phyloP scores from a whole-genome alignment of 2,113 vertebrate genomes.

The Panurus biarmicus region DNA sequence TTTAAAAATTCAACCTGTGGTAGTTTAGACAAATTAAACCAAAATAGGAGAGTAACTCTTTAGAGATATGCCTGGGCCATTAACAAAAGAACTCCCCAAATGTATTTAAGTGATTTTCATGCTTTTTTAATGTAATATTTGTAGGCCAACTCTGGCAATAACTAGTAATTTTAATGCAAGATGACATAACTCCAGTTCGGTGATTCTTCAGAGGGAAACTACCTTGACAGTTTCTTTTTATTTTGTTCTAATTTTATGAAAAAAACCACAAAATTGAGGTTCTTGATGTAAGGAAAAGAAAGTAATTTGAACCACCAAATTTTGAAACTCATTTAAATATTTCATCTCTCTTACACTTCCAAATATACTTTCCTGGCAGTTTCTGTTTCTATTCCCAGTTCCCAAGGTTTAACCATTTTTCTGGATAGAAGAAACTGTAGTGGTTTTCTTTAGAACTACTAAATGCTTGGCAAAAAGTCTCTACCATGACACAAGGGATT shows the following conservation, averaged over 20 bases:
- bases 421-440: background rate
- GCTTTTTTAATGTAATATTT: conserved; percentile 5
- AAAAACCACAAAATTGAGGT: background rate
- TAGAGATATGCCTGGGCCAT: background rate
- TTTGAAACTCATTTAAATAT: conserved; percentile 2
- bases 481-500: background rate
- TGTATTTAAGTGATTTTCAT: background rate
- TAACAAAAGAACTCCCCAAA: conserved; percentile 5
- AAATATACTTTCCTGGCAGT: background rate
- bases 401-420: background rate
- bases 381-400: background rate
- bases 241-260: conserved; percentile 17
- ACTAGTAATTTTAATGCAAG: background rate
- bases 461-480: background rate
- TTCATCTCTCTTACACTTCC: background rate
- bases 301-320: background rate
- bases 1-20: background rate
- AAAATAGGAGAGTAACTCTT: background rate
- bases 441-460: background rate
- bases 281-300: background rate
- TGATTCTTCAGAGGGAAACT: conserved; percentile 25
- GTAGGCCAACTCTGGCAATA: background rate
- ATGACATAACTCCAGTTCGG: background rate
- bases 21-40: background rate
- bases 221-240: background rate